Conservation (phyloP, 2,113 vertebrate species). For the Oncorhynchus kisutch region DNA sequence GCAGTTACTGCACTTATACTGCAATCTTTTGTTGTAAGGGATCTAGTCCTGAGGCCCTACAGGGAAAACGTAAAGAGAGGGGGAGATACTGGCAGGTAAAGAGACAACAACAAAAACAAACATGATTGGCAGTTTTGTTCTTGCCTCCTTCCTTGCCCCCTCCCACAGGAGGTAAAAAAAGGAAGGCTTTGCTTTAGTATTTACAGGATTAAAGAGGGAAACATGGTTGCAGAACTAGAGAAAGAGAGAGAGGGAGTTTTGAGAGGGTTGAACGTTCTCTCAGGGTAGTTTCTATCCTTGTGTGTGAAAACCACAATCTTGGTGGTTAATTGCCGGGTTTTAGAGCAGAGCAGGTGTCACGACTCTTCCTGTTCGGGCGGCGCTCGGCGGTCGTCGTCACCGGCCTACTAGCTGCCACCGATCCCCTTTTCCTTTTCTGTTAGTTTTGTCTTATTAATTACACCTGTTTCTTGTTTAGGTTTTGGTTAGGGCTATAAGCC, state of each 20-base stretch:
- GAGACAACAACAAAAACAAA: conserved; percentile 28
- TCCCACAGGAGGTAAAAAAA: conserved; percentile 54
- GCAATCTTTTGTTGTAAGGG: background rate
- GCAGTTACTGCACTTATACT: too few relatives aligned
- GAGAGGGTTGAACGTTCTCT: conserved; percentile 20
- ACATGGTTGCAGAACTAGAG: conserved; percentile 10
- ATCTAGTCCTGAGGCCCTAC: conserved; percentile 14
- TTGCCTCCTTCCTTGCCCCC: conserved; percentile 48
- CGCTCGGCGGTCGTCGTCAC: too few relatives aligned
- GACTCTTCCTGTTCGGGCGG: too few relatives aligned
- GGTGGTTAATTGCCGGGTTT: conserved; percentile 28
- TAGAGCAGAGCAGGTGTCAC: background rate
- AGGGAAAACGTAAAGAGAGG: conserved; percentile 26
- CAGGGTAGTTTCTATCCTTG: conserved; percentile 48
- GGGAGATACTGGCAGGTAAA: conserved; percentile 52
- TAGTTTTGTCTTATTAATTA: too few relatives aligned
- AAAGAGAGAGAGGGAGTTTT: conserved; percentile 12
- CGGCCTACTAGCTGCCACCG: too few relatives aligned
- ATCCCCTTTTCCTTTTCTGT: too few relatives aligned
- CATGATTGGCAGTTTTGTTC: conserved; percentile 67
- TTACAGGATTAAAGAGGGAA: conserved; percentile 8
- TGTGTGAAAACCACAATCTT: conserved; percentile 39
- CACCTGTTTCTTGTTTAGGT: too few relatives aligned
- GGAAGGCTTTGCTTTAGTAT: background rate
- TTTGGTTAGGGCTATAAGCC: too few relatives aligned